Evolutionary conservation across 92 coral and sea anemone genomes (phyloP).

Genomic region (Parazoanthus darwini): DNA sequence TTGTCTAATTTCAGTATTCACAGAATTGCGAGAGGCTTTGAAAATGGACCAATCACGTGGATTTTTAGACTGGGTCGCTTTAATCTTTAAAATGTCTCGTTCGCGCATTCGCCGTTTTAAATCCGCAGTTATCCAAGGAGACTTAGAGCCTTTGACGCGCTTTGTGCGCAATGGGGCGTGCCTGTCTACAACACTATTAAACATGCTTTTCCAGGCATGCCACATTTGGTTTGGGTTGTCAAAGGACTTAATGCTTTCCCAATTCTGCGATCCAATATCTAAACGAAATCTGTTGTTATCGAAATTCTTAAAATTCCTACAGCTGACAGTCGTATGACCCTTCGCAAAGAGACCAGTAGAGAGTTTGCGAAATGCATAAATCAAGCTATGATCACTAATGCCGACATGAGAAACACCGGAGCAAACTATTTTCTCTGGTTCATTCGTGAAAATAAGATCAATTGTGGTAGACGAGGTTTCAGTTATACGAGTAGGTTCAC

Average conservation of each 20-base stretch:
- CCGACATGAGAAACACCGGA: conserved; percentile 28
- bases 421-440: conserved; percentile 46
- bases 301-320: conserved; percentile 44
- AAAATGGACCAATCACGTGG: too few species aligned
- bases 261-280: conserved; percentile 47
- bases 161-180: too few species aligned
- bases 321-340: conserved; percentile 53
- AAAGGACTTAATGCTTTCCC: conserved; percentile 47
- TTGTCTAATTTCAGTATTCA: too few species aligned
- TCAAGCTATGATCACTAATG: conserved; percentile 1
- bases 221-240: conserved; percentile 54
- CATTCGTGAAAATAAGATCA: conserved; percentile 43
- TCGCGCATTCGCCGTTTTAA: too few species aligned
- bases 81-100: too few species aligned
- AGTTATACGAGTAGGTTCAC: conserved; percentile 45
- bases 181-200: too few species aligned
- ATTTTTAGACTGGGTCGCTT: too few species aligned
- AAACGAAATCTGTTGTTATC: conserved; percentile 28
- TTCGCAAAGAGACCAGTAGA: conserved; percentile 41
- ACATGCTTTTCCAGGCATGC: conserved; percentile 34
- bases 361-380: conserved; percentile 65
- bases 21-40: too few species aligned
- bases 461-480: conserved; percentile 44
- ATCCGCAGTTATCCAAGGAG: too few species aligned
- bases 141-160: too few species aligned